Percentiles rank a stretch among this genome's conserved stretches.
These are phyloP conservation scores for Romanogobio albipinnatus DNA, from an alignment of 2,113 vertebrate species.

Conservation along the genomic window DNA sequence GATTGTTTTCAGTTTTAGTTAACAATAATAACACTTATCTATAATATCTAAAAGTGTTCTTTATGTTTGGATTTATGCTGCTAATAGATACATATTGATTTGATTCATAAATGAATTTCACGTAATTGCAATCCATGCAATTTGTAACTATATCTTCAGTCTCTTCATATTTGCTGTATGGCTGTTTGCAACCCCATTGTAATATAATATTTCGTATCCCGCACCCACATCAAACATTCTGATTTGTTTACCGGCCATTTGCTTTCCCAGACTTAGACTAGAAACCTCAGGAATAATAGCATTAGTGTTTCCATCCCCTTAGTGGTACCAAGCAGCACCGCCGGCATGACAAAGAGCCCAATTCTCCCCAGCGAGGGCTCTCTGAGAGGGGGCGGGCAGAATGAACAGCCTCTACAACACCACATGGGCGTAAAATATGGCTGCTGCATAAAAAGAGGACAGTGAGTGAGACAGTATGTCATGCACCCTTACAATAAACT, in stretches of 20 bases:
- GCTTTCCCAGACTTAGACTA: constrained; percentile 45
- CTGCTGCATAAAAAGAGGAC: constrained; percentile 66
- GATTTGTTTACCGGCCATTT: constrained; percentile 18
- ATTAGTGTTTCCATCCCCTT: constrained; percentile 70
- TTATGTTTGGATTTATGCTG: neutral
- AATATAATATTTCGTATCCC: neutral
- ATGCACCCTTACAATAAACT: constrained; percentile 66
- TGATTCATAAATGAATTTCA: neutral
- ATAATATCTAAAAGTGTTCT: neutral
- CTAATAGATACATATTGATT: neutral
- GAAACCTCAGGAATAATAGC: constrained; percentile 73
- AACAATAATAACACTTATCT: neutral
- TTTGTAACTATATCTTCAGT: neutral
- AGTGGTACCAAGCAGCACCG: constrained; percentile 70
- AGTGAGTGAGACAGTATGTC: constrained; percentile 50
- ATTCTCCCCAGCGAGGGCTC: constrained; percentile 74
- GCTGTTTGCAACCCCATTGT: neutral
- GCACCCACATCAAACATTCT: constrained; percentile 39
- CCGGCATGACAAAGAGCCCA: constrained; percentile 80
- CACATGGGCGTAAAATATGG: constrained; percentile 72
- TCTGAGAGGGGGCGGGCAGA: constrained; percentile 65
- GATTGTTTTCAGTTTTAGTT: neutral
- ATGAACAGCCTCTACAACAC: constrained; percentile 72
- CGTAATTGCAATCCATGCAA: neutral
- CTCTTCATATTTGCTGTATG: neutral